A percentile compares a stretch with the other conserved stretches of the same genome.
Conservation (phyloP, 2,113 vertebrate species). For the Cavia aperea region DNA sequence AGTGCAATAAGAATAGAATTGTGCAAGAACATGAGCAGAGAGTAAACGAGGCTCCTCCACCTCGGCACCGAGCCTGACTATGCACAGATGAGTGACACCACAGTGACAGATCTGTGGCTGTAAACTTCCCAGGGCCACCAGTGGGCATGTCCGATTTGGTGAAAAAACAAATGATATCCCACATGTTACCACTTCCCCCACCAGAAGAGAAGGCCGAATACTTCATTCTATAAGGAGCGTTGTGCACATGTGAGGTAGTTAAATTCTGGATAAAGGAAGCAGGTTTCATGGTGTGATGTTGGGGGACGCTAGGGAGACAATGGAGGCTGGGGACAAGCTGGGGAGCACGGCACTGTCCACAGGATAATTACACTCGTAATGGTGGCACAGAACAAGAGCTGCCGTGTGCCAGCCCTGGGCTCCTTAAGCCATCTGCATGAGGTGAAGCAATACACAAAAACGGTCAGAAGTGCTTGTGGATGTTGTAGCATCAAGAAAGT, state of each 20-base stretch:
- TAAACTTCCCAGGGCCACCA: not conserved
- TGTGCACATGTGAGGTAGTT: constrained; percentile 42
- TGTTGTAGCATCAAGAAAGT: accelerated
- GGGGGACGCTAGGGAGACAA: not conserved
- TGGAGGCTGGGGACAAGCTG: accelerated
- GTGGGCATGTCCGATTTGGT: constrained; percentile 40
- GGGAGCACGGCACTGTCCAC: not conserved
- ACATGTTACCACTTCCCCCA: constrained; percentile 18
- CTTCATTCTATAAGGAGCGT: constrained; percentile 41
- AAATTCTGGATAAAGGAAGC: not conserved
- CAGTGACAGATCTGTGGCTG: not conserved
- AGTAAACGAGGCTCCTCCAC: constrained; percentile 28
- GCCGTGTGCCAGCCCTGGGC: not conserved
- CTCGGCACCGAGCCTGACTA: not conserved
- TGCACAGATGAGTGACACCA: constrained; percentile 16
- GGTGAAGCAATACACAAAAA: not conserved
- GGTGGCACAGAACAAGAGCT: accelerated
- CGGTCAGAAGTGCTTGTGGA: not conserved
- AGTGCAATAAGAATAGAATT: constrained; percentile 55
- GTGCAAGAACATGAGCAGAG: constrained; percentile 46
- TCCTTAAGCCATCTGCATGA: not conserved
- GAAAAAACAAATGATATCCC: constrained; percentile 57
- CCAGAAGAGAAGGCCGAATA: constrained; percentile 47
- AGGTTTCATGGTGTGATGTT: accelerated
- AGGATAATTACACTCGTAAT: too few relatives aligned